Base-by-base conservation (phyloP, 2,797 vertebrate species). In the Microctenopoma lineatum region DNA sequence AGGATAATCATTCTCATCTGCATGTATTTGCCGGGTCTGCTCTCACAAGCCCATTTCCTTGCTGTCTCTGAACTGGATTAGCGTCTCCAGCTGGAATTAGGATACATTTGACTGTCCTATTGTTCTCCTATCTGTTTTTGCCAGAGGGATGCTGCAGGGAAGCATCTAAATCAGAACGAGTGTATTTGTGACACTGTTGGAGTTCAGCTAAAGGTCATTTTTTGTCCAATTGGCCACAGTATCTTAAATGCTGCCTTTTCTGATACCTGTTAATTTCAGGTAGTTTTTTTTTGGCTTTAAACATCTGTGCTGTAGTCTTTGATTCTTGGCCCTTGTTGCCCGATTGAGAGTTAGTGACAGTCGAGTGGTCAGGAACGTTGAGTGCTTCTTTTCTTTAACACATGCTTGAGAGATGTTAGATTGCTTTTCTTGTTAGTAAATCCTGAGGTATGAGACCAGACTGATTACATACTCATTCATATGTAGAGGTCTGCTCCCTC, bases 1-100 rank as follows among this genome's bases (percentile, higher is more conserved):
- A 68, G 89, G 89, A 89, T 93, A 90, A 92, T 92, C 89, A 73
- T 77, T 64, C 81, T 88, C 82, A 87, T 88, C 88, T 89, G 83
- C 75, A 77, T 82, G 87, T 85, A 79, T 92, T 89, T 88, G 85
- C 87, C 18, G 67, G 85, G 80, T 84, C 84, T 89, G 86, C 84
- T 87, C 83, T 85, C 70, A 42, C 85, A 81, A 88, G 84, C 85
- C 86, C 92, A 89, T 89, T 89, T 91, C 84, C 85, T 88, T 58
- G 73, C 84, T 55, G 87, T 66, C 75, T 87, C 88, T 88, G 85
- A 88, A 91, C 89, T 75, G 87, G 89, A 93, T 92, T 91, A 91
- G 81, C 25, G 72, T 84, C 83, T 88, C 88, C 83, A 84, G 77
- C 81, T 88, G 88, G 88, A 91, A 88, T 90, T 86, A 87, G 75